A percentile compares a stretch with the other conserved stretches of the same genome.
Evolutionary conservation across 2,888 invertebrate genomes (phyloP).

Genomic region (Laothoe populi): DNA sequence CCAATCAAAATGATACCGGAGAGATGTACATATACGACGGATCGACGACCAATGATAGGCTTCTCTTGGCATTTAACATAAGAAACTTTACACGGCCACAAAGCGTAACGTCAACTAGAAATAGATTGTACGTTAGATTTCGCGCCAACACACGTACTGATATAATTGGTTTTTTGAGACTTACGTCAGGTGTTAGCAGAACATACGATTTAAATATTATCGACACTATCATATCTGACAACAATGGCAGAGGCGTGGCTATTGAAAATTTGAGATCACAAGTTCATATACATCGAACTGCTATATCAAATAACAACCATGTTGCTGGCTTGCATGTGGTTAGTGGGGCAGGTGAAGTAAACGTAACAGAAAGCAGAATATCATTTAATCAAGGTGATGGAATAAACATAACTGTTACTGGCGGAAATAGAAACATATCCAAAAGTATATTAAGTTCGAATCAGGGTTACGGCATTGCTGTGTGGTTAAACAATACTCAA

Average conservation of each 20-base stretch:
- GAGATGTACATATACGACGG: slow-evolving; percentile 92
- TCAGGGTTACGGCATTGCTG: slow-evolving; percentile 93
- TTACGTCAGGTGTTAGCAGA: slow-evolving; percentile 91
- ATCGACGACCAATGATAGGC: slow-evolving; percentile 87
- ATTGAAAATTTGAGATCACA: slow-evolving; percentile 95
- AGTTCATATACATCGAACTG: slow-evolving; percentile 92
- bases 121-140: slow-evolving; percentile 92
- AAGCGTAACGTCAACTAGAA: slow-evolving; percentile 92
- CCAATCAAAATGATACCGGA: slow-evolving; percentile 90
- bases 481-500: slow-evolving; percentile 95
- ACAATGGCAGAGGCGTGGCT: slow-evolving; percentile 97
- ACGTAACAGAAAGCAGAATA: slow-evolving; percentile 95
- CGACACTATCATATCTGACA: slow-evolving; percentile 93
- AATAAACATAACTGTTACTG: slow-evolving; percentile 97
- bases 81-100: slow-evolving; percentile 95
- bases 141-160: slow-evolving; percentile 89
- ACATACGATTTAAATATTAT: slow-evolving; percentile 95
- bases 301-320: slow-evolving; percentile 94
- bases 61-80: slow-evolving; percentile 89
- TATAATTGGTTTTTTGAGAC: slow-evolving; percentile 90
- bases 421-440: slow-evolving; percentile 97
- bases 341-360: slow-evolving; percentile 96
- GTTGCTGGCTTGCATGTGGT: slow-evolving; percentile 96
- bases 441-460: slow-evolving; percentile 94
- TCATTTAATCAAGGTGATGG: slow-evolving; percentile 97